Base-by-base conservation (phyloP, 2,888 invertebrate species). In the Coecobrya sp. region DNA sequence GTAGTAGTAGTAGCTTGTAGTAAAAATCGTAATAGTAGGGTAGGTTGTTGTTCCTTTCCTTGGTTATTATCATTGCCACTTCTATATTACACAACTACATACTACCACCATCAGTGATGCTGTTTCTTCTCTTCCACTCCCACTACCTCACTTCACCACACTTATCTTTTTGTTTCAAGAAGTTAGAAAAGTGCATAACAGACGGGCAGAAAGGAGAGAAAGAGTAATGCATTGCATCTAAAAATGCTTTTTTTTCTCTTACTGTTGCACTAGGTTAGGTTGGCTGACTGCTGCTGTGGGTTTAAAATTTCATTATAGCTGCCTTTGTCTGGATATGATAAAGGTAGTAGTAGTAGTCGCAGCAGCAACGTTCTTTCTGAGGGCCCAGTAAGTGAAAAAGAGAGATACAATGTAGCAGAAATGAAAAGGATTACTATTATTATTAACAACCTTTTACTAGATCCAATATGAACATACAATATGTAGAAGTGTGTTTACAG, bases 21-120 rank as follows among this genome's bases (percentile, higher is more conserved):
- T 84, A 84, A 85, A 59, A 85, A 90, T 85, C 55, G 70, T 84
- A 90, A 90, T 82, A 85, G 89, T 90, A 90, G 89, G 89, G 89
- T 90, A 90, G 89, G 89, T 90, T 90, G 89, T 85, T 90, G 89
- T 90, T 90, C 42, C 89, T 86, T 25, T 30, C 36, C 27, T 82
- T 49, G 36, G 55, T 82, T 70, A 42, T 84, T 84, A 89, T 70
- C 70, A 84, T 68, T 84, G 11, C 68, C 19, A 73, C 73, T 82
- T n/a, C 16, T 42, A 36, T 36, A 55, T 42, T 62, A 79, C 87
- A 86, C 27, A 55, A 30, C 10, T 25, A 73, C n/a, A n/a, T n/a
- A n/a, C 22, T 62, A 87, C 87, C 55, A 87, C 87, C 55, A 87
- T 55, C 73, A 25, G 70, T 59, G 86, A 11, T 86, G 59, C 84